Conservation (phyloP, 30 jellyfish, hydroid and myxozoan species). For the Hydra vulgaris region DNA sequence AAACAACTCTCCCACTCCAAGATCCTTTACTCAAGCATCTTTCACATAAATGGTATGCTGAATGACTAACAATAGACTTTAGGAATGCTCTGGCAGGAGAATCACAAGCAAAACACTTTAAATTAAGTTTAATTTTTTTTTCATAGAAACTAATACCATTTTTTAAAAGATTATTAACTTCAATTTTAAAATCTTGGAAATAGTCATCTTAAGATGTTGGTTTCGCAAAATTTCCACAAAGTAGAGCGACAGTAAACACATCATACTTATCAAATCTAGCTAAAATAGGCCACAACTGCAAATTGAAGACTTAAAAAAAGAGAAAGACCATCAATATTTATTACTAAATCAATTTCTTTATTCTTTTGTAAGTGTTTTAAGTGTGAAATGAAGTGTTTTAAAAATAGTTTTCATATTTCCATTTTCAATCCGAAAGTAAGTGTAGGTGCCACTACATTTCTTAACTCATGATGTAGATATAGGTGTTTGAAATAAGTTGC, state of each 20-base stretch:
- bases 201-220: conserved; percentile 24
- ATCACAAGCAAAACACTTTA: conserved; percentile 33
- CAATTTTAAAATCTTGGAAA: conserved; percentile 16
- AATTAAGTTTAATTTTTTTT: neutral
- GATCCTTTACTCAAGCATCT: conserved; percentile 22
- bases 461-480: neutral
- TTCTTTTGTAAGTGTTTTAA: neutral
- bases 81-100: conserved; percentile 52
- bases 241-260: conserved; percentile 27
- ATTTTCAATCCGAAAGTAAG: too few species aligned
- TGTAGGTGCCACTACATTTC: conserved; percentile 10
- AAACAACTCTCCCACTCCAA: conserved; percentile 18
- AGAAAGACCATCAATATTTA: conserved; percentile 26
- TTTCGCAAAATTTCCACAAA: conserved; percentile 16
- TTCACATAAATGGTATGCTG: conserved; percentile 37
- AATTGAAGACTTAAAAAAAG: conserved; percentile 25
- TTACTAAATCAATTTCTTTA: neutral
- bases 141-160: conserved; percentile 16
- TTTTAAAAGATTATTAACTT: neutral
- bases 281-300: conserved; percentile 28
- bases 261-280: conserved; percentile 12
- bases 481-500: conserved; percentile 12
- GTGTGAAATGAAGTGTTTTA: neutral
- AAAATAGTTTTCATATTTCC: too few species aligned
- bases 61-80: conserved; percentile 21